Base-by-base conservation (phyloP, 53 echinoderm and acorn worm genomes). In the Holothuria scabra region DNA sequence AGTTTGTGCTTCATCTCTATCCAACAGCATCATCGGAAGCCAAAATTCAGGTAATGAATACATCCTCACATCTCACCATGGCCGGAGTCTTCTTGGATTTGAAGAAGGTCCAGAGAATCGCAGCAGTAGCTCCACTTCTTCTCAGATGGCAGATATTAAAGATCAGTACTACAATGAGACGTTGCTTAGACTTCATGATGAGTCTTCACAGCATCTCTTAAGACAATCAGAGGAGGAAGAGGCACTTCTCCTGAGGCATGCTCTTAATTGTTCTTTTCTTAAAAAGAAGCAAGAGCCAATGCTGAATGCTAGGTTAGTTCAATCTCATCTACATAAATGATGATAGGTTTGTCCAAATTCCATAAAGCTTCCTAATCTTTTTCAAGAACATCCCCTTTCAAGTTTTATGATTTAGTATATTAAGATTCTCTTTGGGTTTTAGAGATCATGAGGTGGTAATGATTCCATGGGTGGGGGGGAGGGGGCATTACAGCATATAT, bases 161-260 rank as follows among this genome's bases (percentile, higher is more conserved):
- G 80, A 59, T 59, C 80, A 80, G 80, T 59, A 60, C 80, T 80
- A 80, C 80, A 80, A 80, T 20, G 62, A 80, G n/a, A 80, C 80
- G 9, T 61, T 80, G 22, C 80, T 80, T 16, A 32, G 37, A 25
- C 35, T 80, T 16, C 62, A 80, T n/a, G 62, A 80, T 35, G 62
- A 60, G 37, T 80, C 80, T 12, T 60, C 62, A 5, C 80, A 80
- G 38, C 80, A 80, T 60, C 80, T 31, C 34, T 28, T 80, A 23
- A 59, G 76, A 49, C 76, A 48, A 1, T 46, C 76, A 0, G 76
- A 76, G 56, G 48, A 48, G 76, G 76, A 76, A 28, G 48, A 76
- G 24, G 76, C 76, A 12, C 52, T 76, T 9, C 76, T 76, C 2
- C 28, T 76, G 29, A 46, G 56, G 52, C 26, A 76, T 24, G 48